These are phyloP conservation scores for Malurus elegans DNA, from an alignment of 2,113 vertebrate species.

Conservation along the genomic window DNA sequence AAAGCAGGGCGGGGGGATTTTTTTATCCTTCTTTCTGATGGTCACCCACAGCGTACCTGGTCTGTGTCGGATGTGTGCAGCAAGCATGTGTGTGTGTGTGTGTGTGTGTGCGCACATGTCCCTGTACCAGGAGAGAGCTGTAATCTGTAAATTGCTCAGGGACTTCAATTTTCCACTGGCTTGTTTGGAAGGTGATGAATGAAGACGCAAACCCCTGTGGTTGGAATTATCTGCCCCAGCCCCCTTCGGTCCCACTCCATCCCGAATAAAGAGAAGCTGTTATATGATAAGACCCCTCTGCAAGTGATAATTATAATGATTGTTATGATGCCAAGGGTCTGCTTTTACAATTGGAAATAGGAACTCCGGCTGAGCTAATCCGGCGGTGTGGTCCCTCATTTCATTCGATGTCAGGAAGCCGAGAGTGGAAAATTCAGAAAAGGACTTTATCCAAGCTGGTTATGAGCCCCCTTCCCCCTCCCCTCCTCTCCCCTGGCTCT, in stretches of 20 bases:
- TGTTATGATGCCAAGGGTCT: constrained; percentile 58
- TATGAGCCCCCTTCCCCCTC: constrained; percentile 43
- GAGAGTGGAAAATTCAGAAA: constrained; percentile 38
- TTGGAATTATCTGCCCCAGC: constrained; percentile 42
- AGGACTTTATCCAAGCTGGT: constrained; percentile 63
- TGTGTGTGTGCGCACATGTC: not conserved
- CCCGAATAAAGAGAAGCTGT: constrained; percentile 50
- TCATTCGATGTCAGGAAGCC: constrained; percentile 28
- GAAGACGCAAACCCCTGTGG: constrained; percentile 63
- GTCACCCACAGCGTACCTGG: not conserved
- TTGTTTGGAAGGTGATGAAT: constrained; percentile 68
- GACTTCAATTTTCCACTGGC: constrained; percentile 62
- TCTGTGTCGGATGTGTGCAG: not conserved
- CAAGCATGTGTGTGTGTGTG: accelerated
- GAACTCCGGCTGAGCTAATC: constrained; percentile 60
- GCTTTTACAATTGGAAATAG: constrained; percentile 40
- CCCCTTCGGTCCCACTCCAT: not conserved
- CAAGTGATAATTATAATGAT: constrained; percentile 68
- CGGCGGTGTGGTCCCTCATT: constrained; percentile 37
- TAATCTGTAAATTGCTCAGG: constrained; percentile 69
- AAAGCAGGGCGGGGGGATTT: not conserved
- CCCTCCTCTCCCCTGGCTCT: constrained; percentile 9
- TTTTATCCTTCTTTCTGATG: not conserved
- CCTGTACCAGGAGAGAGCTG: constrained; percentile 2
- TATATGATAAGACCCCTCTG: constrained; percentile 68